phyloP scores from a whole-genome alignment of 2,113 vertebrate species.

The Oxygymnocypris stewartii region DNA sequence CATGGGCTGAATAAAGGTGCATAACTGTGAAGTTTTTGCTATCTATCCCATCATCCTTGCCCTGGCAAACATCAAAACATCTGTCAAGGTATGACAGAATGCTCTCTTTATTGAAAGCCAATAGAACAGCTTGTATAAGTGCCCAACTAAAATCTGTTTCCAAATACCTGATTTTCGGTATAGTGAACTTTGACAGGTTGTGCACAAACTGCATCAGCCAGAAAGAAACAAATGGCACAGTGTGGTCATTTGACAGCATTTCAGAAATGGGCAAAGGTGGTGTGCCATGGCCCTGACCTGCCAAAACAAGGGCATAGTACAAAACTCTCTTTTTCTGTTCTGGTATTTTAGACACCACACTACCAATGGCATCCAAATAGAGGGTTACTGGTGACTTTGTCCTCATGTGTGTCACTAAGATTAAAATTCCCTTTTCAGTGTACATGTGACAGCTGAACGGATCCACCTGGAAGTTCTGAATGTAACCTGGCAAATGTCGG shows the following conservation, averaged over 20 bases:
- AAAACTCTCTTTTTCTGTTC: slow-evolving; percentile 25
- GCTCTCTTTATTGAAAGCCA: slow-evolving; percentile 11
- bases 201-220: slow-evolving; percentile 25
- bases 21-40: not conserved
- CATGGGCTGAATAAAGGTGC: slow-evolving; percentile 14
- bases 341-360: slow-evolving; percentile 34
- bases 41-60: not conserved
- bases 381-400: slow-evolving; percentile 14
- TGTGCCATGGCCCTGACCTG: slow-evolving; percentile 12
- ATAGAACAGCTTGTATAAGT: not conserved
- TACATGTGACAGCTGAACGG: slow-evolving; percentile 34
- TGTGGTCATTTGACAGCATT: slow-evolving; percentile 38
- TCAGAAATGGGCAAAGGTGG: slow-evolving; percentile 37
- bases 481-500: slow-evolving; percentile 5
- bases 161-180: not conserved
- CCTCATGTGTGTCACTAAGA: slow-evolving; percentile 21
- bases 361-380: slow-evolving; percentile 33
- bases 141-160: slow-evolving; percentile 36
- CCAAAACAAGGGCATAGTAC: slow-evolving; percentile 38
- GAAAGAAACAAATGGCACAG: slow-evolving; percentile 16
- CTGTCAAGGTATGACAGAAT: slow-evolving; percentile 4
- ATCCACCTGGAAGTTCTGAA: slow-evolving; percentile 39
- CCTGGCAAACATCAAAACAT: not conserved
- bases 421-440: slow-evolving; percentile 29
- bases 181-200: not conserved